These are phyloP conservation scores for Copidosoma floridanum DNA, from an alignment of 1,140 invertebrate species.

Conservation along the genomic window DNA sequence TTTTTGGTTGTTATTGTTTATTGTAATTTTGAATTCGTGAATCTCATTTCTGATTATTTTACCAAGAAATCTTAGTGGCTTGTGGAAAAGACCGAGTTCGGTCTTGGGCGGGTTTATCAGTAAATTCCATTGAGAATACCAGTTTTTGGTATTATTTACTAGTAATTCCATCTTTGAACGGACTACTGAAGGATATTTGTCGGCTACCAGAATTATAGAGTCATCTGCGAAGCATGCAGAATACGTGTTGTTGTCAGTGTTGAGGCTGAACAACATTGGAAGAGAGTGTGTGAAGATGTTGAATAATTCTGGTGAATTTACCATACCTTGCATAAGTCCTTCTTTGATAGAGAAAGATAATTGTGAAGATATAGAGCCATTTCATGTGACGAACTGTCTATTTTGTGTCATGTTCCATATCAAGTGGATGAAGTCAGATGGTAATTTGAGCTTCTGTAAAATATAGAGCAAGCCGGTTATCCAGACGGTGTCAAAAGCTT, in stretches of 20 bases:
- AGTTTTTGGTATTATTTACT: conserved; percentile 8
- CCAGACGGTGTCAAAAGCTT: conserved; percentile 41
- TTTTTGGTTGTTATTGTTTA: too few species aligned
- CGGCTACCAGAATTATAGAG: conserved; percentile 4
- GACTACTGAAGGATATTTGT: not conserved
- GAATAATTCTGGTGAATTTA: conserved; percentile 29
- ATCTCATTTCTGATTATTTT: not conserved
- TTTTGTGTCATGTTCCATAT: conserved; percentile 21
- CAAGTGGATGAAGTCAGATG: conserved; percentile 11
- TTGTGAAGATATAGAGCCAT: not conserved
- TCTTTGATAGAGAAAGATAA: conserved; percentile 6
- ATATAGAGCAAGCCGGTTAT: conserved; percentile 37
- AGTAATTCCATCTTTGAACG: not conserved
- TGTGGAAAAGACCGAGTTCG: conserved; percentile 30
- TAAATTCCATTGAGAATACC: conserved; percentile 25
- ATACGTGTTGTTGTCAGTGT: not conserved
- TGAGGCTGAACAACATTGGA: not conserved
- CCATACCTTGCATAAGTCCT: conserved; percentile 24
- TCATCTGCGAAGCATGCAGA: conserved; percentile 28
- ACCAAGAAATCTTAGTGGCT: not conserved
- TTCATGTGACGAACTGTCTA: conserved; percentile 4
- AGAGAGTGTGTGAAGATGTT: conserved; percentile 23
- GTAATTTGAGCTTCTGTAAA: conserved; percentile 16
- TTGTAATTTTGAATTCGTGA: too few species aligned
- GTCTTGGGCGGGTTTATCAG: conserved; percentile 29